Evolutionary conservation across 2,113 vertebrate genomes (phyloP).

Genomic region (Alethe castanea): DNA sequence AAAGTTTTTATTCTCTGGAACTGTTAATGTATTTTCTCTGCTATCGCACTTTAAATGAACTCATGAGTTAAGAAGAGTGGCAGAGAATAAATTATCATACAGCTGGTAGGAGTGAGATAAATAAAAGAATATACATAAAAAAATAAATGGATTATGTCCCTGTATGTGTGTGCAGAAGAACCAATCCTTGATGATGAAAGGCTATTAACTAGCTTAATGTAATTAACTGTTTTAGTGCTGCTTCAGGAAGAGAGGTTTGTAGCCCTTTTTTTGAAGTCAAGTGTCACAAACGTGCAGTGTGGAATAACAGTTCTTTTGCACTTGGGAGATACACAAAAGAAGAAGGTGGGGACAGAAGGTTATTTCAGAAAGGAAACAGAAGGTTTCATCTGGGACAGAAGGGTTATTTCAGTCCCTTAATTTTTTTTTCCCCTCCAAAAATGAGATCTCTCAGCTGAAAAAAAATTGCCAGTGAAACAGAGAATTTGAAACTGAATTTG

Average conservation of each 20-base stretch:
- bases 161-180: background rate
- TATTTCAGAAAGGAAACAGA: background rate
- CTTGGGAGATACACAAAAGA: background rate
- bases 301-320: background rate
- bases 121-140: conserved; percentile 51
- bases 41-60: conserved; percentile 52
- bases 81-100: conserved; percentile 66
- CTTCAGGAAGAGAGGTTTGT: background rate
- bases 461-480: background rate
- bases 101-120: conserved; percentile 53
- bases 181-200: conserved; percentile 31
- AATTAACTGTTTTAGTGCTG: conserved; percentile 53
- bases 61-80: conserved; percentile 55
- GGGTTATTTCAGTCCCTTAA: background rate
- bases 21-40: conserved; percentile 38
- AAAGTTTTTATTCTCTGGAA: conserved; percentile 43
- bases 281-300: background rate
- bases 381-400: background rate
- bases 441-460: background rate
- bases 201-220: conserved; percentile 33
- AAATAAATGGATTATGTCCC: conserved; percentile 30
- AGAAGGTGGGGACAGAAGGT: background rate
- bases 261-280: background rate
- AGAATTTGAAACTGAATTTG: background rate
- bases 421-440: background rate